Percentiles rank a stretch among this genome's conserved stretches.
These are phyloP conservation scores for Cylloceria caligata DNA, from an alignment of 2,888 invertebrate species.

Conservation along the genomic window DNA sequence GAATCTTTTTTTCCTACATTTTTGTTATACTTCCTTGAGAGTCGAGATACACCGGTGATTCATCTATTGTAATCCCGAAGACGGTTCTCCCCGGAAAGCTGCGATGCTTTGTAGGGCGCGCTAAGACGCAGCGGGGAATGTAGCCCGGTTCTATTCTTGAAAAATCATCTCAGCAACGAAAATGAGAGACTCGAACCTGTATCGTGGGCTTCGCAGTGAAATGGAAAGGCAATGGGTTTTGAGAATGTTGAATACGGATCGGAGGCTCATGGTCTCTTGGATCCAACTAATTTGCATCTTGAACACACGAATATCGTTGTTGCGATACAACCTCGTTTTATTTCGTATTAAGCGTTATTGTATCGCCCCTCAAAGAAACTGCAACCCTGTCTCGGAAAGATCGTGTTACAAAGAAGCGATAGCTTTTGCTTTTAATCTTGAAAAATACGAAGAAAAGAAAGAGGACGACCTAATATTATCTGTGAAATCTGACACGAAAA, in stretches of 20 bases:
- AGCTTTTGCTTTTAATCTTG: slow-evolving; percentile 42
- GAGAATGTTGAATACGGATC: slow-evolving; percentile 34
- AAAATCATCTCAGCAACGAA: slow-evolving; percentile 14
- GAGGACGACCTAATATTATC: background rate
- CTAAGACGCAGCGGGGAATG: background rate
- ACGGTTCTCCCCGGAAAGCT: background rate
- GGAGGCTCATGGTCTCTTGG: slow-evolving; percentile 26
- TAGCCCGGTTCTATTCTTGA: background rate
- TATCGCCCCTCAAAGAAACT: slow-evolving; percentile 26
- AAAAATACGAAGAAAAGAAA: background rate
- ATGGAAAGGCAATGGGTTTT: slow-evolving; percentile 51
- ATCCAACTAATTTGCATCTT: slow-evolving; percentile 65
- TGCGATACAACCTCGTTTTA: slow-evolving; percentile 57
- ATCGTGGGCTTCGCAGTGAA: slow-evolving; percentile 7
- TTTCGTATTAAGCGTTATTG: slow-evolving; percentile 26
- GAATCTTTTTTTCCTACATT: background rate
- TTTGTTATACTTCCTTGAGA: background rate
- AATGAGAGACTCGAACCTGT: slow-evolving; percentile 13
- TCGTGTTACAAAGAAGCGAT: slow-evolving; percentile 37
- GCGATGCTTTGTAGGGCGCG: background rate
- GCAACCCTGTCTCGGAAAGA: slow-evolving; percentile 25
- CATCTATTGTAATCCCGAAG: background rate
- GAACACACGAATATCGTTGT: slow-evolving; percentile 63
- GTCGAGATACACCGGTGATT: background rate
- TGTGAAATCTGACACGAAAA: background rate